Percentiles rank a stretch among this genome's conserved stretches.
These are phyloP conservation scores for Dichetophora obliterata DNA, from an alignment of 2,888 invertebrate species.

Conservation along the genomic window DNA sequence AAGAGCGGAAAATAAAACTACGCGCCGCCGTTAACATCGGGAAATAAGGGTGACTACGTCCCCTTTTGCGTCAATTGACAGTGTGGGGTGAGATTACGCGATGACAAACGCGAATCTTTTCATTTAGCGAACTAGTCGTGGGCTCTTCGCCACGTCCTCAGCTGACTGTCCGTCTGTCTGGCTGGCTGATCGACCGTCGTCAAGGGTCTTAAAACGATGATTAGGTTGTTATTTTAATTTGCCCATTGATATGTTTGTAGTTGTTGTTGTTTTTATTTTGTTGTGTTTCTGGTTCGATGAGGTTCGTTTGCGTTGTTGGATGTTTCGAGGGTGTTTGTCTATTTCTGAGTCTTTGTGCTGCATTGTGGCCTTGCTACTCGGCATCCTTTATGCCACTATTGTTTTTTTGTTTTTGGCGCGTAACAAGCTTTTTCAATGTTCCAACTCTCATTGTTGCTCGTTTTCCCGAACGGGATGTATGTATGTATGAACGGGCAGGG, in stretches of 20 bases:
- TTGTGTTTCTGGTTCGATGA: slow-evolving; percentile 33
- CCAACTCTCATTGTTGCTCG: slow-evolving; percentile 40
- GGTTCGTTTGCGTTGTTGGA: neutral
- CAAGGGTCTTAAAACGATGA: slow-evolving; percentile 70
- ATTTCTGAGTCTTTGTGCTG: slow-evolving; percentile 21
- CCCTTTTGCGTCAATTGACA: slow-evolving; percentile 31
- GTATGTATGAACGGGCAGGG: slow-evolving; percentile 5
- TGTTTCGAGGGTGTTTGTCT: slow-evolving; percentile 30
- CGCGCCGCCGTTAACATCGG: slow-evolving; percentile 37
- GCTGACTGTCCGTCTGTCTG: slow-evolving; percentile 26
- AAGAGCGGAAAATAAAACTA: slow-evolving; percentile 67
- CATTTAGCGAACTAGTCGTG: slow-evolving; percentile 51
- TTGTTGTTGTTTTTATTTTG: slow-evolving; percentile 43
- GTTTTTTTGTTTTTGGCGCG: slow-evolving; percentile 33
- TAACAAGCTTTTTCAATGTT: slow-evolving; percentile 48
- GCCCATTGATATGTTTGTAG: slow-evolving; percentile 67
- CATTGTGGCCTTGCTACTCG: neutral
- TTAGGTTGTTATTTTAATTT: slow-evolving; percentile 72
- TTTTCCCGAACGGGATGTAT: slow-evolving; percentile 29
- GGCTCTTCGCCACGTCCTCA: slow-evolving; percentile 33
- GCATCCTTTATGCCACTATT: neutral
- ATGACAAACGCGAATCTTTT: slow-evolving; percentile 53
- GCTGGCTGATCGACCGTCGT: slow-evolving; percentile 55
- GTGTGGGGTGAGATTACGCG: slow-evolving; percentile 39
- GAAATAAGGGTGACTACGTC: slow-evolving; percentile 56